Evolutionary conservation across 2,797 vertebrate genomes (phyloP).

Genomic region (Premnoplex brunnescens): DNA sequence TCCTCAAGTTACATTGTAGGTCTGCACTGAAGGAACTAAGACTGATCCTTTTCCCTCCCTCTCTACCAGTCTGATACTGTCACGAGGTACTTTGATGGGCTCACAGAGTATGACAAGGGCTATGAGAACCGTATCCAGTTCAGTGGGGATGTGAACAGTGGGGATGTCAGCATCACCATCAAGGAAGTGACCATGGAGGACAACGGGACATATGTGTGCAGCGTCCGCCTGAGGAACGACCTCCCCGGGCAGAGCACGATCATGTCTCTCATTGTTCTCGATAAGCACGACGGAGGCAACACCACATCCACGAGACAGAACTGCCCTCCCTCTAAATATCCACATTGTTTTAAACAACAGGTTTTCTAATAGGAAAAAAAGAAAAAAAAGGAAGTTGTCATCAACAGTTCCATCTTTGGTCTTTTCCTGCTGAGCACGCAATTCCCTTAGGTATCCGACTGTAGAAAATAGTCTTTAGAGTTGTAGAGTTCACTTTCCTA

Average conservation of each 20-base stretch:
- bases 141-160: fast-evolving
- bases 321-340: background rate
- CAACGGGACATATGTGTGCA: slow-evolving; percentile 73
- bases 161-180: slow-evolving; percentile 68
- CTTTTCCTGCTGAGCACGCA: background rate
- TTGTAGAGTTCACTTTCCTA: background rate
- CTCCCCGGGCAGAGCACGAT: background rate
- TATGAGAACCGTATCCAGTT: slow-evolving; percentile 52
- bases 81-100: background rate
- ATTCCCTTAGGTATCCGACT: background rate
- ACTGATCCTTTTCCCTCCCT: background rate
- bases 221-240: slow-evolving; percentile 6
- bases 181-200: slow-evolving; percentile 65
- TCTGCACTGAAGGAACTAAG: background rate
- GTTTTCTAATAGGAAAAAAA: background rate
- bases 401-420: background rate
- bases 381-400: background rate
- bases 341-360: fast-evolving
- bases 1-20: fast-evolving
- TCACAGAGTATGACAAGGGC: background rate
- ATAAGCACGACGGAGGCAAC: slow-evolving; percentile 46
- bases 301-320: background rate
- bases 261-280: slow-evolving; percentile 66
- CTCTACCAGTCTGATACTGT: slow-evolving; percentile 43
- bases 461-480: background rate